Conservation (phyloP, 30 jellyfish, hydroid and myxozoan genomes). For the Cassiopea xamachana region DNA sequence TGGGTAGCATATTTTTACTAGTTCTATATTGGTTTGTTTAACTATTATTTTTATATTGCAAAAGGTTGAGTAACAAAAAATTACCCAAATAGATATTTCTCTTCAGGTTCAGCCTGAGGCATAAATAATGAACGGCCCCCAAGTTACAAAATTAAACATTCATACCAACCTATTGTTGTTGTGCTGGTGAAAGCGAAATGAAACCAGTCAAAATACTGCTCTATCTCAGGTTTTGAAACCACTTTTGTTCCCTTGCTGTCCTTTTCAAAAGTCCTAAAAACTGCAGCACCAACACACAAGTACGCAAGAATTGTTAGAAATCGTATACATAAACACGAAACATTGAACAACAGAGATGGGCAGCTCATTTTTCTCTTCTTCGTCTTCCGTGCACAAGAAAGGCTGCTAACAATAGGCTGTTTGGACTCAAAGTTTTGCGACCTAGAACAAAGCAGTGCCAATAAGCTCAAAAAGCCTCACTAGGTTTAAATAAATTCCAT, state of each 20-base stretch:
- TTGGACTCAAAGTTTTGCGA: no score
- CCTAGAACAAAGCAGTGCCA: no score
- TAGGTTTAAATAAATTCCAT: not conserved
- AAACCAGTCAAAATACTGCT: slow-evolving; percentile 67
- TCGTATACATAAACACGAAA: slow-evolving; percentile 53
- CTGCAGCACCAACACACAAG: slow-evolving; percentile 82
- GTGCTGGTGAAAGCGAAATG: slow-evolving; percentile 60
- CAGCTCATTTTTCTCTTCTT: slow-evolving; percentile 19
- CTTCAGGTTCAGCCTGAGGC: no score
- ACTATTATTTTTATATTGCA: no score
- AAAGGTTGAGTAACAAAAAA: no score
- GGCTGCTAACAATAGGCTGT: no score
- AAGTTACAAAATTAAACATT: no score
- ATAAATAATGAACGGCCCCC: not conserved
- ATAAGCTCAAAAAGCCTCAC: not conserved
- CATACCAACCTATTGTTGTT: slow-evolving; percentile 57
- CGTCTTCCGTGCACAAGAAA: not conserved
- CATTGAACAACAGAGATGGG: slow-evolving; percentile 36
- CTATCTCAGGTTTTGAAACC: slow-evolving; percentile 39
- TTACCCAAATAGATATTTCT: no score
- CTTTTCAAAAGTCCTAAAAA: slow-evolving; percentile 56
- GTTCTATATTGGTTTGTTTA: no score
- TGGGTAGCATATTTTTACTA: no score
- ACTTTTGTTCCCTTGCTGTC: not conserved
- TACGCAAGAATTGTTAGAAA: slow-evolving; percentile 53